Conservation (phyloP, 2,113 vertebrate species). For the Scartelaos histophorus region DNA sequence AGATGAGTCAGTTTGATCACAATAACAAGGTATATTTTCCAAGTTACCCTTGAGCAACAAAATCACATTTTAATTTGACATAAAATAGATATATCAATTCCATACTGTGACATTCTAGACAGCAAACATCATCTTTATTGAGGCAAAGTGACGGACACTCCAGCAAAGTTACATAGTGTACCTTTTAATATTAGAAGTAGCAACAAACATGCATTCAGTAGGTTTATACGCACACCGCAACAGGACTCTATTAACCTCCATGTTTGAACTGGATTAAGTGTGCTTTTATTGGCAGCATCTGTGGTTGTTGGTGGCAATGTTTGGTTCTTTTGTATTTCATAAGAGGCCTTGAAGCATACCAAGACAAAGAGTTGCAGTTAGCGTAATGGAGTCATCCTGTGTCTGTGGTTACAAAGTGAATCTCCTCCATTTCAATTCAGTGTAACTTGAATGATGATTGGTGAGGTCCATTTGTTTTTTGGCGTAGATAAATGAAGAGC, state of each 20-base stretch:
- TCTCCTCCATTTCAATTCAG: neutral
- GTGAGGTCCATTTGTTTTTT: neutral
- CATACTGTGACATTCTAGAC: too few relatives aligned
- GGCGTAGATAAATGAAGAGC: neutral
- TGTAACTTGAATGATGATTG: neutral
- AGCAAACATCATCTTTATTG: too few relatives aligned
- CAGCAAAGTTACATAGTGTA: too few relatives aligned
- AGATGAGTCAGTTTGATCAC: too few relatives aligned
- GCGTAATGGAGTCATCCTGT: constrained; percentile 1
- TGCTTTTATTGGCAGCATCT: constrained; percentile 2
- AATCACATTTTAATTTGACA: too few relatives aligned
- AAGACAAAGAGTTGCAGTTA: neutral
- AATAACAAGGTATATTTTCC: too few relatives aligned
- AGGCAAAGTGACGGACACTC: too few relatives aligned
- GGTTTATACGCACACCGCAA: neutral
- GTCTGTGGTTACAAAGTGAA: neutral
- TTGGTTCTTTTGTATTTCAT: neutral
- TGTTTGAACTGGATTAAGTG: neutral
- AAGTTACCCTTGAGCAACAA: too few relatives aligned
- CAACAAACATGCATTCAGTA: neutral
- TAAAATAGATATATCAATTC: too few relatives aligned
- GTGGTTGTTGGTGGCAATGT: neutral
- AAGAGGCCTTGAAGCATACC: constrained; percentile 8
- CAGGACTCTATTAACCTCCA: neutral
- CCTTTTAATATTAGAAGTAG: too few relatives aligned